phyloP scores from a whole-genome alignment of 1,140 invertebrate species.

The Caenorhabditis briggsae region DNA sequence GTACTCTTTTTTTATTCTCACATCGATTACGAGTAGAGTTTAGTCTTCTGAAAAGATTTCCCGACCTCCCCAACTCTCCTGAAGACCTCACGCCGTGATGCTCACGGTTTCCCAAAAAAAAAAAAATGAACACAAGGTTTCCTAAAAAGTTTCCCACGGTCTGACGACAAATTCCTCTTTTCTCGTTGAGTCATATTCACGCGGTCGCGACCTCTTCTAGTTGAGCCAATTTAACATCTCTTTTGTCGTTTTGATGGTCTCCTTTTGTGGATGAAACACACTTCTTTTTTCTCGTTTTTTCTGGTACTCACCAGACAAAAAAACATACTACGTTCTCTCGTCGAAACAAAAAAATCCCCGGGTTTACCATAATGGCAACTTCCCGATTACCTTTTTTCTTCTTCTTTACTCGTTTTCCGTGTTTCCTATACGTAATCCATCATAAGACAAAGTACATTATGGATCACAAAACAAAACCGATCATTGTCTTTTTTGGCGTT shows the following conservation, averaged over 20 bases:
- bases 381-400: constrained; percentile 2
- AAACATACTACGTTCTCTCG: neutral
- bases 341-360: neutral
- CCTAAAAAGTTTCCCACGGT: constrained; percentile 16
- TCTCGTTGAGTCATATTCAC: neutral
- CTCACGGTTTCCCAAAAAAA: neutral
- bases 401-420: neutral
- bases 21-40: too few relatives aligned
- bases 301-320: neutral
- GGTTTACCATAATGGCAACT: constrained; percentile 48
- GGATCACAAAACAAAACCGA: constrained; percentile 25
- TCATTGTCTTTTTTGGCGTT: neutral
- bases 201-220: constrained; percentile 9
- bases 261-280: neutral
- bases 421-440: constrained; percentile 28
- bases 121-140: neutral
- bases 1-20: too few relatives aligned
- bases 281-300: neutral
- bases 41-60: too few relatives aligned
- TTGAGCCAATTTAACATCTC: constrained; percentile 44
- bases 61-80: neutral
- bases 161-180: neutral
- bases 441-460: constrained; percentile 49
- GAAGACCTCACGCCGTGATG: neutral
- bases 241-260: constrained; percentile 35